Percentiles rank a stretch among this genome's conserved stretches.
These are phyloP conservation scores for Hemiscyllium ocellatum DNA, from an alignment of 2,113 vertebrate species.

Conservation along the genomic window DNA sequence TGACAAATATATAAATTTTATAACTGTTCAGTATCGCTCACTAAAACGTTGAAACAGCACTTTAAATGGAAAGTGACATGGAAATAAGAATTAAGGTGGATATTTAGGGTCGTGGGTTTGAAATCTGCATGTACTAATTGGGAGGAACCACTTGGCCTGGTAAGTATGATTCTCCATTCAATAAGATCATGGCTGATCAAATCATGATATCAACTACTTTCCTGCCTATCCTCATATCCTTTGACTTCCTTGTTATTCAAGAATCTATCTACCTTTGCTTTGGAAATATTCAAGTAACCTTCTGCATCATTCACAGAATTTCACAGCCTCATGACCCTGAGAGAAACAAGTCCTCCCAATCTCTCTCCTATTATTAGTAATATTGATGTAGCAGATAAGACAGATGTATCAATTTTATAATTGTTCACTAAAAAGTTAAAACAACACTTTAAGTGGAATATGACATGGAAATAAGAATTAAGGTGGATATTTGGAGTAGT, in stretches of 20 bases:
- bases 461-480: neutral
- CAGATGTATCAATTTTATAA: neutral
- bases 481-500: neutral
- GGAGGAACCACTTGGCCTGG: too few relatives aligned
- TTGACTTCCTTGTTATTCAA: too few relatives aligned
- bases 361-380: too few relatives aligned
- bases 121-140: neutral
- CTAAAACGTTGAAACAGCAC: neutral
- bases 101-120: neutral
- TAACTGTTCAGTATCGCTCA: neutral
- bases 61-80: neutral
- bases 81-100: neutral
- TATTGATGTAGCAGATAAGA: neutral
- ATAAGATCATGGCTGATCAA: too few relatives aligned
- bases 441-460: neutral
- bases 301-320: too few relatives aligned
- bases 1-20: neutral
- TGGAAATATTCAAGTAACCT: too few relatives aligned
- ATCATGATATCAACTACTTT: too few relatives aligned
- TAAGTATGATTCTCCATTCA: too few relatives aligned
- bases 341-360: too few relatives aligned
- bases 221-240: too few relatives aligned
- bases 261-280: too few relatives aligned
- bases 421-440: neutral
- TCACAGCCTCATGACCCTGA: too few relatives aligned